Conservation (phyloP, 2,888 invertebrate genomes). For the Leptinotarsa peninsularis region DNA sequence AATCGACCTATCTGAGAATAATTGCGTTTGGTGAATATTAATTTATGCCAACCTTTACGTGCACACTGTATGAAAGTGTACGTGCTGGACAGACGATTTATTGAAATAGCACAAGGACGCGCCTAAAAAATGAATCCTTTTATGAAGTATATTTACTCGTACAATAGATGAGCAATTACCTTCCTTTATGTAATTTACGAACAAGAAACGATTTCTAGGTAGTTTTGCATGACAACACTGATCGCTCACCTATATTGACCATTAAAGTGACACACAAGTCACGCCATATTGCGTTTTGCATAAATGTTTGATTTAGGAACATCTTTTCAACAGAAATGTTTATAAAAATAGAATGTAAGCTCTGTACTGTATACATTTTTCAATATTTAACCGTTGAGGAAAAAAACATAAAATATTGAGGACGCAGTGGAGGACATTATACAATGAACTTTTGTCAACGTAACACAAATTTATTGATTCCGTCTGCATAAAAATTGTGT, state of each 20-base stretch:
- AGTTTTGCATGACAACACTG: background rate
- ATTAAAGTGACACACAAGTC: conserved; percentile 17
- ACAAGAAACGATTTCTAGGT: conserved; percentile 7
- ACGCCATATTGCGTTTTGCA: conserved; percentile 13
- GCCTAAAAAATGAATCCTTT: background rate
- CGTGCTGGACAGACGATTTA: background rate
- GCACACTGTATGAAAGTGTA: background rate
- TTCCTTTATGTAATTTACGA: conserved; percentile 5
- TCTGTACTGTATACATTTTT: background rate
- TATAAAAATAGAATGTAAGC: background rate
- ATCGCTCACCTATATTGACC: conserved; percentile 4
- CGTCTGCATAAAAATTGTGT: too few relatives aligned
- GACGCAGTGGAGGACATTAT: too few relatives aligned
- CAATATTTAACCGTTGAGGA: background rate
- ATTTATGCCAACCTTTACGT: too few relatives aligned
- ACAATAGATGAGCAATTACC: conserved; percentile 12
- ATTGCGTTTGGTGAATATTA: too few relatives aligned
- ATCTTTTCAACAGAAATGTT: conserved; percentile 5
- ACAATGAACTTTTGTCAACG: too few relatives aligned
- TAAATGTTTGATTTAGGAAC: conserved; percentile 16
- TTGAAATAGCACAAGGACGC: conserved; percentile 2
- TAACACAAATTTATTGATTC: too few relatives aligned
- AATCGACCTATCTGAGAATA: too few relatives aligned
- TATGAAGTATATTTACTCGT: conserved; percentile 21
- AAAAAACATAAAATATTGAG: too few relatives aligned